Evolutionary conservation across 2,888 invertebrate species (phyloP).

Genomic region (Ophonus ardosiacus): DNA sequence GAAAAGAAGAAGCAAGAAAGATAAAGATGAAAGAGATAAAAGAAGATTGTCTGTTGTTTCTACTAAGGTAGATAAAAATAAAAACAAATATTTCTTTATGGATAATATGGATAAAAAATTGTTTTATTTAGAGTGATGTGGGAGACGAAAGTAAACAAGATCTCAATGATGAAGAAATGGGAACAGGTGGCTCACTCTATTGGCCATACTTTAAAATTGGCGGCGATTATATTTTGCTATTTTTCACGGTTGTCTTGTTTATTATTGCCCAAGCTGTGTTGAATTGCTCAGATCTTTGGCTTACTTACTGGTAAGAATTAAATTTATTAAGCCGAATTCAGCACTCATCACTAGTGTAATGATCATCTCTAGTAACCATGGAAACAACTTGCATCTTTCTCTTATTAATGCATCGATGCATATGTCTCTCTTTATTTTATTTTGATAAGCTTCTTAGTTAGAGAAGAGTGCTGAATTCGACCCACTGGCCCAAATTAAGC

Average conservation of each 20-base stretch:
- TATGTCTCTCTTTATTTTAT: no score
- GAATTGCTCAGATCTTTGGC: conserved; percentile 72
- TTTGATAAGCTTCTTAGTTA: no score
- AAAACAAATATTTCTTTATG: not conserved
- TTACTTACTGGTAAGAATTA: conserved; percentile 70
- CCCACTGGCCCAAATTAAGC: no score
- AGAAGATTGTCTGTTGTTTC: conserved; percentile 68
- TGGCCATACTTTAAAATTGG: conserved; percentile 70
- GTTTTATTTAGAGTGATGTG: conserved; percentile 59
- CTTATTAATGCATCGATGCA: no score
- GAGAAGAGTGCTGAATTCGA: no score
- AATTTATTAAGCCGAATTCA: no score
- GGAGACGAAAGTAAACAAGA: conserved; percentile 67
- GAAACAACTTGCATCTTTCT: no score
- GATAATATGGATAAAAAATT: not conserved
- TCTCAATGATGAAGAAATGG: conserved; percentile 67
- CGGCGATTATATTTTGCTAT: conserved; percentile 67
- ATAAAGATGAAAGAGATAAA: conserved; percentile 29
- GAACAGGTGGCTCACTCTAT: conserved; percentile 66
- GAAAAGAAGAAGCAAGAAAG: conserved; percentile 37
- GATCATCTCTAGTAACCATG: no score
- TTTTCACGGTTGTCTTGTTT: conserved; percentile 65
- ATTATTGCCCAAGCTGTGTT: conserved; percentile 70
- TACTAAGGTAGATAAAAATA: conserved; percentile 61
- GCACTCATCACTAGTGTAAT: no score